Percentiles rank a stretch among this genome's conserved stretches.
phyloP scores from a whole-genome alignment of 2,113 vertebrate genomes.

The Psilopsiagon aymara region DNA sequence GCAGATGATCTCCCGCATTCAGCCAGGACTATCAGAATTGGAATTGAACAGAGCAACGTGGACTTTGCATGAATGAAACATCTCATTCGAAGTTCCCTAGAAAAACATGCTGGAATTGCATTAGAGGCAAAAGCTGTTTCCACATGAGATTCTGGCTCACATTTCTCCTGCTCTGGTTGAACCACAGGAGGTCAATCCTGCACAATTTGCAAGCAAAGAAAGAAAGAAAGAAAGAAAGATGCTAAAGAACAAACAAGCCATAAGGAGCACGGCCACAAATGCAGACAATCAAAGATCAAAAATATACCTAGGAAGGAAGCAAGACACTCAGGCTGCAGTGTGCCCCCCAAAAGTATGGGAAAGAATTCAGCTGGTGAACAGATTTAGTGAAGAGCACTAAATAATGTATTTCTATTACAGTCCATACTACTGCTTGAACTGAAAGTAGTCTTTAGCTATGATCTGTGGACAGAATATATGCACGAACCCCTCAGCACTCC shows the following conservation, averaged over 20 bases:
- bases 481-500: not conserved
- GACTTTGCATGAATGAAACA: not conserved
- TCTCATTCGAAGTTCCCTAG: not conserved
- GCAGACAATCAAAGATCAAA: not conserved
- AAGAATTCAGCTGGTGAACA: not conserved
- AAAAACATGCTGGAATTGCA: not conserved
- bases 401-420: not conserved
- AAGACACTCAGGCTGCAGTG: not conserved
- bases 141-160: not conserved
- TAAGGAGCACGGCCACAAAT: not conserved
- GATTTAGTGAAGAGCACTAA: not conserved
- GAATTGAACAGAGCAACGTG: not conserved
- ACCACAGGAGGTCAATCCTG: not conserved
- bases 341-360: not conserved
- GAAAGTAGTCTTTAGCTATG: not conserved
- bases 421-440: not conserved
- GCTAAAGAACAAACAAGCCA: not conserved
- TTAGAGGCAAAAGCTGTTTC: not conserved
- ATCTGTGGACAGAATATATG: not conserved
- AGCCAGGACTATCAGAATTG: not conserved
- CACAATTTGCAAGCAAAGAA: not conserved
- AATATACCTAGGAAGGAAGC: not conserved
- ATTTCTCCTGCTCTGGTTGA: not conserved
- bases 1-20: not conserved
- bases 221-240: not conserved